Evolutionary conservation across 2,113 vertebrate species (phyloP).

Genomic region (Rhinopomastus cyanomelas): DNA sequence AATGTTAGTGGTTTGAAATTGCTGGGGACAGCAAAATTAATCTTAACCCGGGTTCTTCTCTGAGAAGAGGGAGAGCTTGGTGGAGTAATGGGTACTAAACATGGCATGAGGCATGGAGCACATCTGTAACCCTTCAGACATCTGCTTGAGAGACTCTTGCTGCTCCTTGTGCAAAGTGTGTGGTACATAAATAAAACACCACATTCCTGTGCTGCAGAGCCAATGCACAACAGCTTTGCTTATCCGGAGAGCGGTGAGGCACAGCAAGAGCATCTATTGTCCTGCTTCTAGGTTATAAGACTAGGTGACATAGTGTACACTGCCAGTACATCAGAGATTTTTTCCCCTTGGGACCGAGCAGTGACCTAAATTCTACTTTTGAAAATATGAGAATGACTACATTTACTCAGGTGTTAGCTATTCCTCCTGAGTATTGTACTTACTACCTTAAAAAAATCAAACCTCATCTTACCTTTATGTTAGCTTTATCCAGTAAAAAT

Average conservation of each 20-base stretch:
- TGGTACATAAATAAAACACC: rapidly evolving
- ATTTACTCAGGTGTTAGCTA: background rate
- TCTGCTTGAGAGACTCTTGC: background rate
- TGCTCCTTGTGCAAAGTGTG: background rate
- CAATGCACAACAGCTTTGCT: rapidly evolving
- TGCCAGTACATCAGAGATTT: rapidly evolving
- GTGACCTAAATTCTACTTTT: background rate
- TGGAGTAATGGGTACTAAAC: background rate
- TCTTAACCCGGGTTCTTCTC: rapidly evolving
- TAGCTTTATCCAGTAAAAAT: background rate
- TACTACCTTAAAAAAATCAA: background rate
- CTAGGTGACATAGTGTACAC: rapidly evolving
- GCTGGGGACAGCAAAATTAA: background rate
- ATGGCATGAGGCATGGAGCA: no score
- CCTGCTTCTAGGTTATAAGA: background rate
- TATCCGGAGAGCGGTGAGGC: rapidly evolving
- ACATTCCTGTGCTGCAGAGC: rapidly evolving
- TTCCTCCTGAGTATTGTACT: background rate
- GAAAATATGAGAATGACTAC: background rate
- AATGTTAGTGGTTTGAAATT: background rate
- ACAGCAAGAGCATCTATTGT: background rate
- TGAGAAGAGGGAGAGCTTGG: background rate
- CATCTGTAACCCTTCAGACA: background rate
- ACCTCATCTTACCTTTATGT: background rate
- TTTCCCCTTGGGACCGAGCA: background rate